phyloP scores from a whole-genome alignment of 2,113 vertebrate genomes.

The Oreochromis niloticus region DNA sequence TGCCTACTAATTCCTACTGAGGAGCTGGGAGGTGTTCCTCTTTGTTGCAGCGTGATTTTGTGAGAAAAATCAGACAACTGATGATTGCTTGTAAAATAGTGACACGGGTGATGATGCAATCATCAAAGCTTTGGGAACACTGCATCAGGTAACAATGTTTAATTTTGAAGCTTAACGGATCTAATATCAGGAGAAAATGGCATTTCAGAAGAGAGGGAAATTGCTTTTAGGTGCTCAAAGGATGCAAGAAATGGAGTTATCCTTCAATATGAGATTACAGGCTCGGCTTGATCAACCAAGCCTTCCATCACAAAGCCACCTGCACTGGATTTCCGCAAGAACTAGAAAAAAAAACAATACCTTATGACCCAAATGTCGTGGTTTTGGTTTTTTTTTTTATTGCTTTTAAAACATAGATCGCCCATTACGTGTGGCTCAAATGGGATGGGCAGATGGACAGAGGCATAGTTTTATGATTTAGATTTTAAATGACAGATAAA shows the following conservation, averaged over 20 bases:
- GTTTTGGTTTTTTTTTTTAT: fast-evolving
- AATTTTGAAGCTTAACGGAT: constrained; percentile 31
- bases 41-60: background rate
- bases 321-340: background rate
- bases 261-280: constrained; percentile 45
- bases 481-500: background rate
- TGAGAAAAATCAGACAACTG: background rate
- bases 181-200: constrained; percentile 1
- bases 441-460: background rate
- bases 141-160: constrained; percentile 3
- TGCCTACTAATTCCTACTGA: background rate
- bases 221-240: constrained; percentile 24
- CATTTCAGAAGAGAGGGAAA: constrained; percentile 20
- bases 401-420: background rate
- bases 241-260: constrained; percentile 14
- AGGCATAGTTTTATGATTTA: background rate
- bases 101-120: background rate
- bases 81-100: background rate
- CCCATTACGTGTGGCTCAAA: background rate
- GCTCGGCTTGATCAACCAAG: constrained; percentile 4
- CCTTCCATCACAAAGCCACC: background rate
- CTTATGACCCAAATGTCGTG: background rate
- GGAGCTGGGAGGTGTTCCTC: background rate
- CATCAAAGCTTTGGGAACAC: background rate
- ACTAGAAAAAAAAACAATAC: background rate